Evolutionary conservation across 2,888 invertebrate species (phyloP).

Genomic region (Branchellion lobata): DNA sequence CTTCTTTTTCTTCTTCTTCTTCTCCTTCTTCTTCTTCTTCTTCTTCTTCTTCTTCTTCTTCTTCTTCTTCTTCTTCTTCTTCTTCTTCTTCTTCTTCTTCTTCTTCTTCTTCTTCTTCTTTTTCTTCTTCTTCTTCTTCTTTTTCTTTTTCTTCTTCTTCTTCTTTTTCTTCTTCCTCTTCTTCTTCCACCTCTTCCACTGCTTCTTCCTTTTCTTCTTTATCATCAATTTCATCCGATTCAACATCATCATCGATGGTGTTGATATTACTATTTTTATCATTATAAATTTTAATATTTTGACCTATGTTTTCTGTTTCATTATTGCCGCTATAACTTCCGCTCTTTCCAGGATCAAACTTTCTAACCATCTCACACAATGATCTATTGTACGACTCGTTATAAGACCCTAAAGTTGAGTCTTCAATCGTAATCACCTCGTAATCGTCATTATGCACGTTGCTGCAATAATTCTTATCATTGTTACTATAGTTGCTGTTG

Average conservation of each 20-base stretch:
- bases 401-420: background rate
- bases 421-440: background rate
- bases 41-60: background rate
- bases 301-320: too few relatives aligned
- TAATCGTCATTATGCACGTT: background rate
- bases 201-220: background rate
- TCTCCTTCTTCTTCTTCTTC: background rate
- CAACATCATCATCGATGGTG: background rate
- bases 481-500: background rate
- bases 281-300: too few relatives aligned
- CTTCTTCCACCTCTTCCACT: background rate
- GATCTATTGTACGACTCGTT: slow-evolving; percentile 3
- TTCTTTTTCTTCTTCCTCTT: background rate
- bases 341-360: too few relatives aligned
- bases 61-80: background rate
- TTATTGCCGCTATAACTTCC: too few relatives aligned
- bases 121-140: background rate
- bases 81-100: background rate
- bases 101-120: background rate
- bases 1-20: background rate
- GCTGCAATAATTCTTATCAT: background rate
- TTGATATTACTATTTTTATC: too few relatives aligned
- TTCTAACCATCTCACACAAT: background rate
- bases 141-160: background rate
- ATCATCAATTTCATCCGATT: background rate